These are phyloP conservation scores for Paguma larvata DNA, from an alignment of 2,797 vertebrate genomes.

Conservation along the genomic window DNA sequence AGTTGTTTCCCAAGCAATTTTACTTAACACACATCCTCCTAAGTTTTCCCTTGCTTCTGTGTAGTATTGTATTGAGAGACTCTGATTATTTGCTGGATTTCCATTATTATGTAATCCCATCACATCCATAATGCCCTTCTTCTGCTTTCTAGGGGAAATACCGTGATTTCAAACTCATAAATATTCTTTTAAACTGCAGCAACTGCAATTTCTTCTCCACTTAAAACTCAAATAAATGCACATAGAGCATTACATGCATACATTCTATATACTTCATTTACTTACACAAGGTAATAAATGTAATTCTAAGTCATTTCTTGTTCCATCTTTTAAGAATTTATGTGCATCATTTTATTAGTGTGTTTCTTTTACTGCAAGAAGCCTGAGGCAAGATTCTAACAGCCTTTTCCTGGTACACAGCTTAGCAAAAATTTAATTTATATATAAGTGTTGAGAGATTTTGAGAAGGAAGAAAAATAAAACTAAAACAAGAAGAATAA, in stretches of 20 bases:
- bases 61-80: not conserved
- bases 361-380: not conserved
- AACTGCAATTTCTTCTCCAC: not conserved
- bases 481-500: not conserved
- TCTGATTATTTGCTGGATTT: not conserved
- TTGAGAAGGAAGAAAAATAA: not conserved
- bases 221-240: not conserved
- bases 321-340: not conserved
- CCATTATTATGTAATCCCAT: not conserved
- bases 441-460: not conserved
- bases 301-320: not conserved
- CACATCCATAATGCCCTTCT: not conserved
- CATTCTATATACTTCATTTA: not conserved
- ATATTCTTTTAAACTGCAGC: not conserved
- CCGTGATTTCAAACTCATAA: not conserved
- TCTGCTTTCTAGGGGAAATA: not conserved
- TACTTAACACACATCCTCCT: not conserved
- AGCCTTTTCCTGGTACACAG: not conserved
- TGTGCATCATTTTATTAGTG: not conserved
- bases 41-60: not conserved
- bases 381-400: not conserved
- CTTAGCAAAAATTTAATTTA: not conserved
- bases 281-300: not conserved
- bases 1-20: not conserved
- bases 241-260: not conserved